Percentiles rank a stretch among this genome's conserved stretches.
phyloP scores from a whole-genome alignment of 2,113 vertebrate species.

The Podarcis cretensis region DNA sequence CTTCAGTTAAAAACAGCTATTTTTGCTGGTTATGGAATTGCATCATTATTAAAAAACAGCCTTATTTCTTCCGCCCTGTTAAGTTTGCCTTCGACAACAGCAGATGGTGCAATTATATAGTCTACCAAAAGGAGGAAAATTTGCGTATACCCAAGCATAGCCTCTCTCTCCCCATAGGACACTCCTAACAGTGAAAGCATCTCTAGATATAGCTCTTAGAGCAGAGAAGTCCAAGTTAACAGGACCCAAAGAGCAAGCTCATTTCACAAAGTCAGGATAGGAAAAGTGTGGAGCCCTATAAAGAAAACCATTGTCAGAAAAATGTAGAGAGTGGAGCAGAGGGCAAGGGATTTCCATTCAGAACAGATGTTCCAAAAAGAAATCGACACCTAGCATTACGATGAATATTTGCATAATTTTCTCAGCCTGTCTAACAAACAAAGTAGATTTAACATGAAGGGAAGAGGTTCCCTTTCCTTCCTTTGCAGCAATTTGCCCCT shows the following conservation, averaged over 20 bases:
- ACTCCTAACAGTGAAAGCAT: constrained; percentile 8
- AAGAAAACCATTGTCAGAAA: neutral
- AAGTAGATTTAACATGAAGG: neutral
- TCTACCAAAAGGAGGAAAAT: neutral
- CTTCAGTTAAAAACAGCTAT: constrained; percentile 15
- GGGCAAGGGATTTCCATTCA: neutral
- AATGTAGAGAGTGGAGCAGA: neutral
- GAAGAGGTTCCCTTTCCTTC: neutral
- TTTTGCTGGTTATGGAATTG: neutral
- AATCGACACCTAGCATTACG: neutral
- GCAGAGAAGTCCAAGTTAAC: neutral
- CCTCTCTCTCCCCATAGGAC: neutral
- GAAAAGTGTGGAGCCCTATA: neutral
- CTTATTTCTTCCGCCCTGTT: neutral
- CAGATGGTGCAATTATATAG: neutral
- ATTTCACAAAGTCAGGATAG: neutral
- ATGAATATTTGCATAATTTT: neutral
- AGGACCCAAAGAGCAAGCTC: neutral
- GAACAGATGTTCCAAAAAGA: neutral
- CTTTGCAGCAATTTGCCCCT: neutral
- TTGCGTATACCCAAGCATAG: neutral
- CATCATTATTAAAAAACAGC: constrained; percentile 2
- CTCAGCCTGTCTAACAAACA: neutral
- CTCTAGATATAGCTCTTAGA: constrained; percentile 28
- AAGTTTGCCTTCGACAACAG: neutral